Evolutionary conservation across 2,113 vertebrate genomes (phyloP).

Genomic region (Leucosticte australis): DNA sequence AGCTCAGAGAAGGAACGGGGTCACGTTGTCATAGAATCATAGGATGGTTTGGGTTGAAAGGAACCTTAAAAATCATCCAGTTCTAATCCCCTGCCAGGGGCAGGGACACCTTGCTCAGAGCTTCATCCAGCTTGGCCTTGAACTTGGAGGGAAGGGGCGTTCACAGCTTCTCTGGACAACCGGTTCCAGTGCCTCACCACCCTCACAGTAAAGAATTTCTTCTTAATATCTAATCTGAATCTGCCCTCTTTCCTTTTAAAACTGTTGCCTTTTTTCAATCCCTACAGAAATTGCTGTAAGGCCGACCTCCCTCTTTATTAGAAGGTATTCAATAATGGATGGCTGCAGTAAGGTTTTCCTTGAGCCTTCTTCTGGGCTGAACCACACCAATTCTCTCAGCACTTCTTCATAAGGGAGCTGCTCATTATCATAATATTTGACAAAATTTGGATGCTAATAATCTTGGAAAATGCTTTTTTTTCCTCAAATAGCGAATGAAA

Average conservation of each 20-base stretch:
- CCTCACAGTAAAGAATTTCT: background rate
- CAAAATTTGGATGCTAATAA: background rate
- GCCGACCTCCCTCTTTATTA: background rate
- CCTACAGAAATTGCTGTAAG: background rate
- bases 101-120: background rate
- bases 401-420: background rate
- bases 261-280: background rate
- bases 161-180: background rate
- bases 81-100: background rate
- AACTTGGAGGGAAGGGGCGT: background rate
- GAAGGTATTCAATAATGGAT: background rate
- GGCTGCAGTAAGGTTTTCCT: background rate
- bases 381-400: background rate
- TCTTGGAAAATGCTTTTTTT: background rate
- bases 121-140: background rate
- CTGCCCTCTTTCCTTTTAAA: background rate
- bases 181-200: background rate
- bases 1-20: background rate
- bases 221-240: background rate
- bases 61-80: background rate
- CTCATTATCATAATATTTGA: background rate
- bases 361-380: background rate
- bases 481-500: background rate
- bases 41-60: background rate
- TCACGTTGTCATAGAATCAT: background rate